Evolutionary conservation across 2,113 vertebrate genomes (phyloP).

Genomic region (Lycaon pictus): DNA sequence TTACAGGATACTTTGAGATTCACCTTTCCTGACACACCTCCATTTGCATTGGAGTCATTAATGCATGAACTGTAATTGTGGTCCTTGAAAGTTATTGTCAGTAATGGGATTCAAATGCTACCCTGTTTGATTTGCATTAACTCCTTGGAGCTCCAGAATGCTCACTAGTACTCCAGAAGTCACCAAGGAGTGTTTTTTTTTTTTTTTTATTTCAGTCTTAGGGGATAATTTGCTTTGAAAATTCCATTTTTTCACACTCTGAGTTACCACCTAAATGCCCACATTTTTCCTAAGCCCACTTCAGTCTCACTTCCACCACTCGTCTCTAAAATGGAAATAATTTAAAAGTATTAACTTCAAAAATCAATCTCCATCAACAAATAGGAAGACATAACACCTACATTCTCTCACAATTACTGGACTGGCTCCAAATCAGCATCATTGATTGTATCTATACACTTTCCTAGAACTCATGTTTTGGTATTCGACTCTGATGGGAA

Average conservation of each 20-base stretch:
- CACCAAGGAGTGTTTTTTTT: background rate
- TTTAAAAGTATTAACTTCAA: background rate
- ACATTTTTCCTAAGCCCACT: background rate
- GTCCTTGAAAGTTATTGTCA: background rate
- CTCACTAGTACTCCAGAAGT: background rate
- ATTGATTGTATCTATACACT: background rate
- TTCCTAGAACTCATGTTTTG: background rate
- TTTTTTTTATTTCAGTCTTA: background rate
- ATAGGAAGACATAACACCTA: rapidly evolving
- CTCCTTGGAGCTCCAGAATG: background rate
- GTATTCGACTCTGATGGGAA: background rate
- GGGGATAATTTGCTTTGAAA: background rate
- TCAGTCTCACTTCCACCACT: background rate
- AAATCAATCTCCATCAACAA: background rate
- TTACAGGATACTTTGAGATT: background rate
- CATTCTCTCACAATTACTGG: rapidly evolving
- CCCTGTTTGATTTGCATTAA: background rate
- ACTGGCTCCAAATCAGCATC: background rate
- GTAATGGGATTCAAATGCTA: background rate
- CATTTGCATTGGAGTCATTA: background rate
- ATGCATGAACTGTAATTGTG: background rate
- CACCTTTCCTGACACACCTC: background rate
- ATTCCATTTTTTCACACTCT: background rate
- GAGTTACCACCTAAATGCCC: background rate
- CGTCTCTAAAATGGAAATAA: background rate